Evolutionary conservation across 2,888 invertebrate species (phyloP).

Genomic region (Blastobasis adustella): DNA sequence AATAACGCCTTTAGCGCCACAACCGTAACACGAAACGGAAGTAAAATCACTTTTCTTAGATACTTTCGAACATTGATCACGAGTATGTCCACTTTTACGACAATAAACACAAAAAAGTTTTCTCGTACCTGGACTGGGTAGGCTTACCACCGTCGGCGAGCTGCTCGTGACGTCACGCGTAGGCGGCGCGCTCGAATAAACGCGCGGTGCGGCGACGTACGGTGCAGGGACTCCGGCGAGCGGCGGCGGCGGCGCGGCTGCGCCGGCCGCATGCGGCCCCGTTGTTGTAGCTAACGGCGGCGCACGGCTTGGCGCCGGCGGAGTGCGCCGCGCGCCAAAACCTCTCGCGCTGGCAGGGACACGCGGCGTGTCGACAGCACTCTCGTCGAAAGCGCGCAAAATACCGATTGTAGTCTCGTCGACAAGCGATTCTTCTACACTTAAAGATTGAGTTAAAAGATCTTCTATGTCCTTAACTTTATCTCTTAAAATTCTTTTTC

Average conservation of each 20-base stretch:
- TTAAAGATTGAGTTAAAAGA: not conserved
- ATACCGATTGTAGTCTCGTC: no score
- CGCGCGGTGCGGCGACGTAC: not conserved
- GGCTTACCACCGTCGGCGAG: not conserved
- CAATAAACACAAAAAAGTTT: slow-evolving; percentile 6
- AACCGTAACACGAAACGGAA: slow-evolving; percentile 3
- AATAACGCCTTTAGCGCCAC: slow-evolving; percentile 3
- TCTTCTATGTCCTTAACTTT: slow-evolving; percentile 3
- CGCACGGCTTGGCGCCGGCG: not conserved
- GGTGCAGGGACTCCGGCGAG: not conserved
- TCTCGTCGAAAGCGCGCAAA: no score
- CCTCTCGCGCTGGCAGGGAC: no score
- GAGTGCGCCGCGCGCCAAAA: not conserved
- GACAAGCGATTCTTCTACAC: not conserved
- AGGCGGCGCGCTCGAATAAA: not conserved
- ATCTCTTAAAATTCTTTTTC: slow-evolving; percentile 18
- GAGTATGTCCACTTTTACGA: slow-evolving; percentile 3
- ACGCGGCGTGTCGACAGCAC: no score
- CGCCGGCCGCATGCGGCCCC: not conserved
- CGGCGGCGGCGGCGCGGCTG: not conserved
- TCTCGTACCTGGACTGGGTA: not conserved
- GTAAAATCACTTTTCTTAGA: not conserved
- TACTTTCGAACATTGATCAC: slow-evolving; percentile 1
- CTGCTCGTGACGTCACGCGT: not conserved
- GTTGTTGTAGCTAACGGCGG: not conserved